phyloP scores from a whole-genome alignment of 1,140 invertebrate genomes.

The Globodera rostochiensis region DNA sequence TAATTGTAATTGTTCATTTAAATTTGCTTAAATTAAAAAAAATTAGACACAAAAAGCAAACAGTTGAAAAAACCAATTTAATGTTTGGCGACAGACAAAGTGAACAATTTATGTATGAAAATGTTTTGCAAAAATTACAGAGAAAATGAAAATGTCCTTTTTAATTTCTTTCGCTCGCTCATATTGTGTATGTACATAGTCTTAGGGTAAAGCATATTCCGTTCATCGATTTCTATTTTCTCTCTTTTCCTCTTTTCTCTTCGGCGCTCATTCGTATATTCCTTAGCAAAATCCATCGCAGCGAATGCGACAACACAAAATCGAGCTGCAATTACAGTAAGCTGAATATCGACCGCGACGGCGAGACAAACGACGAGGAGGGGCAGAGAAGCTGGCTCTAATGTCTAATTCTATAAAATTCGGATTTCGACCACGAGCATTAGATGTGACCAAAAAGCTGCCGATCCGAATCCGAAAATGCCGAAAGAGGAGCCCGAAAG shows the following conservation, averaged over 20 bases:
- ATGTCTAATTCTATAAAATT: slow-evolving; percentile 35
- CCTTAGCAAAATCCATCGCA: slow-evolving; percentile 18
- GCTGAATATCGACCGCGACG: slow-evolving; percentile 26
- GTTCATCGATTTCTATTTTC: slow-evolving; percentile 4
- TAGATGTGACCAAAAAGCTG: slow-evolving; percentile 45
- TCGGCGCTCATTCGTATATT: slow-evolving; percentile 3
- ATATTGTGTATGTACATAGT: no score
- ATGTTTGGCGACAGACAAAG: no score
- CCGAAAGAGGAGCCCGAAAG: slow-evolving; percentile 36
- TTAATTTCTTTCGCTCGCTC: neutral
- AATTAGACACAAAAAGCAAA: no score
- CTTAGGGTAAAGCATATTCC: no score
- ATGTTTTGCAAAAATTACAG: no score
- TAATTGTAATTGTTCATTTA: no score
- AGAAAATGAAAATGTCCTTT: no score
- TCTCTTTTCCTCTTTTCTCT: neutral
- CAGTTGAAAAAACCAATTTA: no score
- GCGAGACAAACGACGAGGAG: slow-evolving; percentile 20
- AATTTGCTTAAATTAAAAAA: no score
- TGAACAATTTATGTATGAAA: no score
- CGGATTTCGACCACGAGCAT: slow-evolving; percentile 43
- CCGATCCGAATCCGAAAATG: slow-evolving; percentile 47
- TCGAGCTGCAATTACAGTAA: slow-evolving; percentile 34
- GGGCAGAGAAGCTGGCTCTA: slow-evolving; percentile 28
- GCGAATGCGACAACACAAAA: slow-evolving; percentile 26